phyloP scores from a whole-genome alignment of 2,113 vertebrate genomes.

The Excalfactoria chinensis region DNA sequence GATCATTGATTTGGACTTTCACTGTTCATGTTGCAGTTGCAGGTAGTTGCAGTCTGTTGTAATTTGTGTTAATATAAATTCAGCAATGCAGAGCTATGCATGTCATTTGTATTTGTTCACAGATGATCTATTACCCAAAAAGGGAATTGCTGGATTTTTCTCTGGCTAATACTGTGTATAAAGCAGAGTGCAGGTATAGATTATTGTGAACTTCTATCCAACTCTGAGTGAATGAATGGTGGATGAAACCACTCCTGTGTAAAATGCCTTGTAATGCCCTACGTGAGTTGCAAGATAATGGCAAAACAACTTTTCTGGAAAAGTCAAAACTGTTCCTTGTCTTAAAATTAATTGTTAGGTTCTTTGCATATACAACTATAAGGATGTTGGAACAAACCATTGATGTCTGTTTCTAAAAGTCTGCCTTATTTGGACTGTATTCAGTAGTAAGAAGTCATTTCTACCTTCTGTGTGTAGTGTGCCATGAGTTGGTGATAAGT shows the following conservation, averaged over 20 bases:
- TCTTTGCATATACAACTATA: no score
- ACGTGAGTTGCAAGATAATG: not conserved
- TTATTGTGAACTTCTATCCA: not conserved
- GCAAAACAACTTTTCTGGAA: not conserved
- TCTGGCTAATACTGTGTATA: not conserved
- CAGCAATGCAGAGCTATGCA: slow-evolving; percentile 31
- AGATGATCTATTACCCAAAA: not conserved
- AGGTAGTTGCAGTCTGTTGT: not conserved
- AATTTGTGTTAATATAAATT: slow-evolving; percentile 44
- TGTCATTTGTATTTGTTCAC: slow-evolving; percentile 44
- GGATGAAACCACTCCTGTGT: not conserved
- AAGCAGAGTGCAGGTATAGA: not conserved
- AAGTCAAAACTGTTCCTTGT: not conserved
- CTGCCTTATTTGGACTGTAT: not conserved
- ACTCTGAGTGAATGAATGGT: not conserved
- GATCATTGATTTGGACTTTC: slow-evolving; percentile 43
- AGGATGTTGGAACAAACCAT: not conserved
- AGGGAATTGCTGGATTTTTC: not conserved
- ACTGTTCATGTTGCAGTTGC: slow-evolving; percentile 7
- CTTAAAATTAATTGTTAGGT: not conserved
- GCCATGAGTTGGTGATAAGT: not conserved
- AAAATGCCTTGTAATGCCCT: not conserved
- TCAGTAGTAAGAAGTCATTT: not conserved
- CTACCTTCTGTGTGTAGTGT: not conserved
- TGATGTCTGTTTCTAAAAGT: not conserved